Evolutionary conservation across 2,888 invertebrate genomes (phyloP), one percentile per base, ranked within the genome.

Genomic region (Thysanoteuthis rhombus): DNA sequence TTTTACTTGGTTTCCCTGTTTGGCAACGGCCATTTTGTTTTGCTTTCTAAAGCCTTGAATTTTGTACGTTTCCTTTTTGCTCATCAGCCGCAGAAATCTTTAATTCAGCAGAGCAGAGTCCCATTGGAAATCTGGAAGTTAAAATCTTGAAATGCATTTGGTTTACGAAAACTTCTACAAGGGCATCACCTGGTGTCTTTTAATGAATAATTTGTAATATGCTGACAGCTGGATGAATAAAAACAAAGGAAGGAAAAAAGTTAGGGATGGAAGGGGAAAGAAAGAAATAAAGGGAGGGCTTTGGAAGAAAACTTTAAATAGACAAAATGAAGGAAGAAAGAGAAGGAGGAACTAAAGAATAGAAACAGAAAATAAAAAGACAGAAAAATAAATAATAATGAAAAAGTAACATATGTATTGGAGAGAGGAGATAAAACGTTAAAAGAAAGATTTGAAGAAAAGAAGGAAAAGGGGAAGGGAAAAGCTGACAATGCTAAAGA

Each of bases 101-200:
- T 75, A 36, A 75, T 75, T 75, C 75, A 75, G 16, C n/a, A 75
- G 75, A 16, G 75, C 4, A n/a, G 75, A n/a, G 19, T 75, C 75
- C 75, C 75, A n/a, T n/a, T 75, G 75, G 75, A 75, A n/a, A 75
- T 36, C 75, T 75, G 75, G n/a, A 75, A 75, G 75, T 75, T 75
- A 75, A 75, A 75, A 75, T 75, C n/a, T n/a, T n/a, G 75, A 75
- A 75, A n/a, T n/a, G n/a, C 16, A n/a, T n/a, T n/a, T 75, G 75
- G 75, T 75, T 75, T 75, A 75, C n/a, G 75, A 75, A 75, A n/a
- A n/a, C n/a, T 75, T 75, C 75, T 75, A 75, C 75, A 75, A 75
- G 75, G 75, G 75, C 36, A 36, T 75, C 75, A 75, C 75, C 75
- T 75, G 75, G 75, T 75, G 75, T 75, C 75, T 75, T 75, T 75